Evolutionary conservation across 2,888 invertebrate genomes (phyloP).

Genomic region (Plebejus anna): DNA sequence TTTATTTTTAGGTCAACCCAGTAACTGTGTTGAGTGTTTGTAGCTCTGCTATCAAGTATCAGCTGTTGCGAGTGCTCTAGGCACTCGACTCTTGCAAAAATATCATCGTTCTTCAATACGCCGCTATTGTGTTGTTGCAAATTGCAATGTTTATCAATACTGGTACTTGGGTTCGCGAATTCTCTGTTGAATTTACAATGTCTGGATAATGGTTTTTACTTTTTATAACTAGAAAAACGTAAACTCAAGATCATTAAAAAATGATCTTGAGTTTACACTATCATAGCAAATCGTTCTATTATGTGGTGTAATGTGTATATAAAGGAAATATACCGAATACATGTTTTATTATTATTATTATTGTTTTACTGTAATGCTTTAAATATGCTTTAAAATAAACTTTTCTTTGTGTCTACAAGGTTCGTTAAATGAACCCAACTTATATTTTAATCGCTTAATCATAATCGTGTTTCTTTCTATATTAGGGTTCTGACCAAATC

Average conservation of each 20-base stretch:
- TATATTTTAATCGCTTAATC: neutral
- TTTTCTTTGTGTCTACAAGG: neutral
- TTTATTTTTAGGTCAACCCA: neutral
- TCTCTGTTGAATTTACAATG: neutral
- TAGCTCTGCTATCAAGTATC: constrained; percentile 6
- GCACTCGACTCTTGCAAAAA: neutral
- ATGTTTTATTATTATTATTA: no score
- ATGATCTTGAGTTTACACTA: neutral
- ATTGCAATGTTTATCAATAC: neutral
- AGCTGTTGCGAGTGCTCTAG: neutral
- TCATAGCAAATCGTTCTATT: no score
- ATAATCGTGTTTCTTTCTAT: constrained; percentile 34
- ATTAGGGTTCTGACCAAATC: constrained; percentile 65
- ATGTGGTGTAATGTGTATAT: no score
- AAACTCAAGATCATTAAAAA: no score
- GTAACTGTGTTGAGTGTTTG: neutral
- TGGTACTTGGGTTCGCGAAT: neutral
- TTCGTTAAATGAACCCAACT: neutral
- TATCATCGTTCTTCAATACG: neutral
- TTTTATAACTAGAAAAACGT: neutral
- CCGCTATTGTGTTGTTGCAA: neutral
- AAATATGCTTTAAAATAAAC: neutral
- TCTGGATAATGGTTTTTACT: neutral
- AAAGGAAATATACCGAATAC: no score
- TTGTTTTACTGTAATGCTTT: neutral